These are phyloP conservation scores for Holocentrus rufus DNA, from an alignment of 2,797 vertebrate species.

Conservation along the genomic window DNA sequence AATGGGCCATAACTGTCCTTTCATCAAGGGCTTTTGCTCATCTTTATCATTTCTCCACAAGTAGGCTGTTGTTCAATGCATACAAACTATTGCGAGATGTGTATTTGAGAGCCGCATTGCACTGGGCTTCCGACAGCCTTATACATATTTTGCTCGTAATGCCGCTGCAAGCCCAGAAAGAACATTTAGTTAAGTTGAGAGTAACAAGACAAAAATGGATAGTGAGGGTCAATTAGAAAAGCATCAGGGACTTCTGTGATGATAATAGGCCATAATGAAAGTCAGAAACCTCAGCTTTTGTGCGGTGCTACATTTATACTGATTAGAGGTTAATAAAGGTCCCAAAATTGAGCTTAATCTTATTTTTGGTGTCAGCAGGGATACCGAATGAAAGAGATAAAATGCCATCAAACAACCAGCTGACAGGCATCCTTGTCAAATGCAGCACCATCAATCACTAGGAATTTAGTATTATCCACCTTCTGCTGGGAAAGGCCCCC, in stretches of 20 bases:
- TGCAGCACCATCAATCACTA: constrained; percentile 52
- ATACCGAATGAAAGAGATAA: constrained; percentile 41
- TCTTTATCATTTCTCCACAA: background rate
- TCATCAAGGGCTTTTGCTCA: constrained; percentile 14
- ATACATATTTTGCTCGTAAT: background rate
- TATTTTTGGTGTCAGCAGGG: constrained; percentile 45
- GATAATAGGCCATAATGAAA: constrained; percentile 74
- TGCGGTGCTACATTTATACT: constrained; percentile 52
- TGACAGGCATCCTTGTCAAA: constrained; percentile 57
- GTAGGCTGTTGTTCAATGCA: constrained; percentile 4
- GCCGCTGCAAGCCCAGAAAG: constrained; percentile 5
- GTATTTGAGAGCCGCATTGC: constrained; percentile 5
- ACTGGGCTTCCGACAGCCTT: too few relatives aligned
- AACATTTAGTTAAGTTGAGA: constrained; percentile 22
- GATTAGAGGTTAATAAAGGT: constrained; percentile 72
- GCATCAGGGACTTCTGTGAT: constrained; percentile 67
- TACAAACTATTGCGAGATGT: constrained; percentile 7
- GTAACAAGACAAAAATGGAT: constrained; percentile 13
- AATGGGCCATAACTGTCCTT: constrained; percentile 41
- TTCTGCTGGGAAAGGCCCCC: constrained; percentile 22
- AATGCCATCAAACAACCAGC: constrained; percentile 47
- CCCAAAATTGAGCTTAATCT: constrained; percentile 65
- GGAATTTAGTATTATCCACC: constrained; percentile 37
- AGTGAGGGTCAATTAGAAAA: constrained; percentile 57
- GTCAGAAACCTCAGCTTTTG: constrained; percentile 50